Conservation (phyloP, 1,140 invertebrate species). For the Cepaea nemoralis region DNA sequence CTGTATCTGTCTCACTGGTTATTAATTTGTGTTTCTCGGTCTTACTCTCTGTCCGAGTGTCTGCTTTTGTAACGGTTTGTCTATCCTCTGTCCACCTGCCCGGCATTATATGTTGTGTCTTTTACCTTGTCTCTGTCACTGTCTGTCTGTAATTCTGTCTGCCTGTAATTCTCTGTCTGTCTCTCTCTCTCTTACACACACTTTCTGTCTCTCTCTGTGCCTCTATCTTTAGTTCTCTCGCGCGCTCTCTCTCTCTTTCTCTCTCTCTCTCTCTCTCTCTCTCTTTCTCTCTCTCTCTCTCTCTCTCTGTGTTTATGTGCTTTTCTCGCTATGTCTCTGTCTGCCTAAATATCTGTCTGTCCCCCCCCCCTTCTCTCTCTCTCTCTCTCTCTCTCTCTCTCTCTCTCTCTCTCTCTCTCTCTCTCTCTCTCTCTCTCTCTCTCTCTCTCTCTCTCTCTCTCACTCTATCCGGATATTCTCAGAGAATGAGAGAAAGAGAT, state of each 20-base stretch:
- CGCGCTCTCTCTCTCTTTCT: conserved; percentile 1
- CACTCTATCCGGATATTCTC: too few relatives aligned
- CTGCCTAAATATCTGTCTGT: background rate
- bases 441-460: conserved; percentile 3
- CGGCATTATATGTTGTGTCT: too few relatives aligned
- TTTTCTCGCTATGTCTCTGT: background rate
- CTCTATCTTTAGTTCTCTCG: background rate
- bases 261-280: background rate
- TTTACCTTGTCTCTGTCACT: background rate
- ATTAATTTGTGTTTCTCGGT: too few relatives aligned
- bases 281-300: conserved; percentile 15
- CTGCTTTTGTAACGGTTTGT: too few relatives aligned
- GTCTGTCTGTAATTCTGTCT: background rate
- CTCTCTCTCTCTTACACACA: background rate
- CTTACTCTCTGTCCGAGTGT: too few relatives aligned
- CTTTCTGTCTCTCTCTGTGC: background rate
- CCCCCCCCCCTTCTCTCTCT: background rate
- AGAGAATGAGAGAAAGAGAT: too few relatives aligned
- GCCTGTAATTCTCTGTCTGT: too few relatives aligned
- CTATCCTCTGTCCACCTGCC: too few relatives aligned
- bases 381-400: background rate
- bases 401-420: background rate
- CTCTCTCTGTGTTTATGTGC: background rate
- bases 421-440: background rate
- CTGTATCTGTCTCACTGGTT: too few relatives aligned